Evolutionary conservation across 2,113 vertebrate species (phyloP).

Genomic region (Bambusicola thoracicus): DNA sequence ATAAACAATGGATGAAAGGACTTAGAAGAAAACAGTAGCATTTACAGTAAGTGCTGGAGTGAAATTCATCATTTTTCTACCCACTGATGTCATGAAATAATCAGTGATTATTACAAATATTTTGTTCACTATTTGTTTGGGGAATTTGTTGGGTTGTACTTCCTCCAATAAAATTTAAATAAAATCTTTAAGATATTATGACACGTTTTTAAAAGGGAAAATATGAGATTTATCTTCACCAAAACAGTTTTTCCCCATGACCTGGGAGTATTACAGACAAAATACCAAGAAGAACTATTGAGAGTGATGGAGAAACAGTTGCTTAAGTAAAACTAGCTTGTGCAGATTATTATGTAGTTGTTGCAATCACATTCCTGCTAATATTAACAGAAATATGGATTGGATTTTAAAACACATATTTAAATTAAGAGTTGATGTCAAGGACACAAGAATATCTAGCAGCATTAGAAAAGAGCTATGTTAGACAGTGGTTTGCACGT

Average conservation of each 20-base stretch:
- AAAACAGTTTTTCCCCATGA: background rate
- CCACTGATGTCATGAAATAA: background rate
- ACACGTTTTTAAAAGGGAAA: background rate
- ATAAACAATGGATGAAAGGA: background rate
- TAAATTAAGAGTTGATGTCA: background rate
- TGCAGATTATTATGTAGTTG: background rate
- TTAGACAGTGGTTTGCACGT: background rate
- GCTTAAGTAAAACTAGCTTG: background rate
- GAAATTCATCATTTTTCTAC: background rate
- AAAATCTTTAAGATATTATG: background rate
- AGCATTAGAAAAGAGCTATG: background rate
- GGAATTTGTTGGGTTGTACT: too few relatives aligned
- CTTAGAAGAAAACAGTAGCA: background rate
- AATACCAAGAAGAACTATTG: background rate
- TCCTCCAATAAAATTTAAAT: too few relatives aligned
- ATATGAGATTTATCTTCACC: background rate
- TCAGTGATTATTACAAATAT: background rate
- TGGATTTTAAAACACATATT: background rate
- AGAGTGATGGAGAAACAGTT: background rate
- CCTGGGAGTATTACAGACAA: background rate
- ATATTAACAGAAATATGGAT: constrained; percentile 30
- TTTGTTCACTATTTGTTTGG: too few relatives aligned
- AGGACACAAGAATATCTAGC: background rate
- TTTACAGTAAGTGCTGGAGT: background rate
- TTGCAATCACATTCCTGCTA: constrained; percentile 17